Conservation (phyloP, 2,113 vertebrate species). For the Petroica traversi region DNA sequence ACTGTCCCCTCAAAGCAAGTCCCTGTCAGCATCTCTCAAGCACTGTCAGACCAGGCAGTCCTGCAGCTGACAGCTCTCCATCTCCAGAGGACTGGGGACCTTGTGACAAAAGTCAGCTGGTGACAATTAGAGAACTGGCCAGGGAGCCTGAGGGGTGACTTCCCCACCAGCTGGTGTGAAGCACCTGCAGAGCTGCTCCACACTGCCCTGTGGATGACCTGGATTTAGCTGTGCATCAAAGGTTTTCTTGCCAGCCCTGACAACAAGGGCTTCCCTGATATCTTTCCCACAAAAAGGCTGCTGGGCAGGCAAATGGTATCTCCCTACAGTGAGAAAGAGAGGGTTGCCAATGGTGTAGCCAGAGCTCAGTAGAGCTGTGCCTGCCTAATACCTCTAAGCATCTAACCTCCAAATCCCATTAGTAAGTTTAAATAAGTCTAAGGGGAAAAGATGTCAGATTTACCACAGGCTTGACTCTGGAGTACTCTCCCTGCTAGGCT, state of each 20-base stretch:
- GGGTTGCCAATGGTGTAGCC: neutral
- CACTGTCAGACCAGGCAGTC: neutral
- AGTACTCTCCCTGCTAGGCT: neutral
- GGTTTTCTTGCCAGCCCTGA: neutral
- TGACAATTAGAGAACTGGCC: neutral
- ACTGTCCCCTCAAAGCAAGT: neutral
- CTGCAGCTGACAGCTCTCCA: neutral
- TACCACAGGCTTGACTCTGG: neutral
- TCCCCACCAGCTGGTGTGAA: neutral
- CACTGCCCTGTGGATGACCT: accelerated
- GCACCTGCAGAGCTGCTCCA: neutral
- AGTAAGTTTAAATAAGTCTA: constrained; percentile 21
- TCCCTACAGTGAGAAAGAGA: neutral
- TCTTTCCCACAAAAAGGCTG: neutral
- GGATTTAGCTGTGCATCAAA: neutral
- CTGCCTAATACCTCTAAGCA: neutral
- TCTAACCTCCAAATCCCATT: constrained; percentile 1
- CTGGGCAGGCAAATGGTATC: neutral
- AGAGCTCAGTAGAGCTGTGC: neutral
- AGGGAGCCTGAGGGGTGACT: neutral
- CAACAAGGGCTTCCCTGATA: neutral
- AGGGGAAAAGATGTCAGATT: neutral
- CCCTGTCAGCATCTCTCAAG: neutral
- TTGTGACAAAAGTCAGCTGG: neutral
- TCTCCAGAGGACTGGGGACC: neutral